phyloP scores from a whole-genome alignment of 2,888 invertebrate species.

The Ferdinandea cuprea region DNA sequence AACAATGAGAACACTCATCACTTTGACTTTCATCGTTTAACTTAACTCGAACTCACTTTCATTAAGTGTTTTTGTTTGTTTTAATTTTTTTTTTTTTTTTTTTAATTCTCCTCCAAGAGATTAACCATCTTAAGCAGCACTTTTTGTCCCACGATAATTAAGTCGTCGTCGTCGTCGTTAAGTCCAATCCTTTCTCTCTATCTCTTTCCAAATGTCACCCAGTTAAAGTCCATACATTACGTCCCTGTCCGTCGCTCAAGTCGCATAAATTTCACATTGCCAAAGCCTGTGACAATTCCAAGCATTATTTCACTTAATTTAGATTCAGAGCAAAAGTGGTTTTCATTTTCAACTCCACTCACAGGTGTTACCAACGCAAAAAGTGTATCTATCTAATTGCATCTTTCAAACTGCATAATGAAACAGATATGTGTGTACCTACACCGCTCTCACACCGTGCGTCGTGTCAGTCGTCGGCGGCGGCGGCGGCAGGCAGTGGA shows the following conservation, averaged over 20 bases:
- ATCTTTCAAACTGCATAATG: conserved; percentile 29
- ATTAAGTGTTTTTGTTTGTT: background rate
- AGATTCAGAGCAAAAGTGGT: background rate
- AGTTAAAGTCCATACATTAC: background rate
- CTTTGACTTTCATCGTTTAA: conserved; percentile 14
- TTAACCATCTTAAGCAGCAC: conserved; percentile 6
- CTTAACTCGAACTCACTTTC: conserved; percentile 35
- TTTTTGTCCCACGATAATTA: conserved; percentile 20
- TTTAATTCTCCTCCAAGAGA: background rate
- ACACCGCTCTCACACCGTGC: background rate
- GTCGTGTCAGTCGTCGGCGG: conserved; percentile 15
- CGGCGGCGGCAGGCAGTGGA: too few relatives aligned
- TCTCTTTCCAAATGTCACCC: background rate
- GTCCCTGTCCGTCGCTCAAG: background rate
- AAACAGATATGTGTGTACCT: conserved; percentile 12
- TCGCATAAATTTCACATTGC: background rate
- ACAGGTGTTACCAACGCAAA: conserved; percentile 13
- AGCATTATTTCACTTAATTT: conserved; percentile 10
- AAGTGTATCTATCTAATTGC: conserved; percentile 30
- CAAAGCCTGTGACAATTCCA: conserved; percentile 28
- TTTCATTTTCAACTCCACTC: background rate
- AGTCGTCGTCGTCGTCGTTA: too few relatives aligned
- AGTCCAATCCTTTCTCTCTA: conserved; percentile 1
- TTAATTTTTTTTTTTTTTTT: too few relatives aligned
- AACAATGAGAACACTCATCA: background rate